Evolutionary conservation across 2,797 vertebrate genomes (phyloP), one percentile per base, ranked within the genome.

Genomic region (Amphiprion clarkii): DNA sequence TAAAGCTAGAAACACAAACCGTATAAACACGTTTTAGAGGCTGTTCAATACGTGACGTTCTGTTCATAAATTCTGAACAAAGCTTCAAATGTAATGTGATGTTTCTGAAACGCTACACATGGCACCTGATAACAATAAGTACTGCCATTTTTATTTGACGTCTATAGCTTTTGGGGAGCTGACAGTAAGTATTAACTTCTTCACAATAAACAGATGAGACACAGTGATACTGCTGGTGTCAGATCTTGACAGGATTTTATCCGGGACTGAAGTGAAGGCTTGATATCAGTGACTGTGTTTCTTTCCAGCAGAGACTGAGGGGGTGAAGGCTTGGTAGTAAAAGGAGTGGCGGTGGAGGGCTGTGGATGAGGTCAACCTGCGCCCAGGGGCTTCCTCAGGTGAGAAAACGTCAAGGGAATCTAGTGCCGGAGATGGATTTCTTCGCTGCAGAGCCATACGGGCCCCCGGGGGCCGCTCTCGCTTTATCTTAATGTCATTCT

Each of bases 401-500:
- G 84, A 86, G 79, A 67, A n/a, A 63, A 74, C 21, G 65, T 83
- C 82, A 69, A 39, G 51, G 71, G 67, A 57, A 78, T 84, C 59
- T 49, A 3, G 71, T 87, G 67, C 70, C 79, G 59, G 80, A 80
- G 80, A 12, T 62, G 66, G 68, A 87, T 82, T 71, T 61, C 52
- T 76, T 39, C 54, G 57, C 48, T 0, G 33, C 33, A 58, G 79
- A 83, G 77, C 72, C 58, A 6, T 49, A 1, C 70, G 53, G 71
- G 46, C 71, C 91, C 88, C 65, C 62, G 8, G 87, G 89, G 88
- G 54, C 69, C 71, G 17, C 72, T 59, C 83, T 86, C 81, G 80
- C 90, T 87, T 87, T 82, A 60, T 87, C 80, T 92, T 86, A 88
- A 88, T 67, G 61, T 93, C 92, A 90, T 77, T 74, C 75, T 61